Conservation (phyloP, 2,888 invertebrate genomes). For the Drosophila diplacantha region DNA sequence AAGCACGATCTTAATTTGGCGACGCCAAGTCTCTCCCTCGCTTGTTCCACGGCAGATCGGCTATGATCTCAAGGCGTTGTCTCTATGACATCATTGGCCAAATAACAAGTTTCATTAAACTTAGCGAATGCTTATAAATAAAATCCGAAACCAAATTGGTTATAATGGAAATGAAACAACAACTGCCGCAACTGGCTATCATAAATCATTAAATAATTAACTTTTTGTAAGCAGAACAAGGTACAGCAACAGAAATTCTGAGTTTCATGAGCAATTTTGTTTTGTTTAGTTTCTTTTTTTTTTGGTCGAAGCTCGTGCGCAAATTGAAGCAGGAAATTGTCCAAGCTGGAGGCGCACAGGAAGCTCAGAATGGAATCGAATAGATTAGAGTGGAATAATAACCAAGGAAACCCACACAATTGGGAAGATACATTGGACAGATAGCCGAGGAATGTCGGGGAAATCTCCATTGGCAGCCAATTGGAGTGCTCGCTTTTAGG, state of each 20-base stretch:
- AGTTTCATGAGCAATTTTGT: conserved; percentile 20
- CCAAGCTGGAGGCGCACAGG: conserved; percentile 49
- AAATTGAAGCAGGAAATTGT: conserved; percentile 60
- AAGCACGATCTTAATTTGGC: conserved; percentile 54
- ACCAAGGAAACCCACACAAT: conserved; percentile 28
- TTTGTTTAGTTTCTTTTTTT: conserved; percentile 2
- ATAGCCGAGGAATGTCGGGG: conserved; percentile 14
- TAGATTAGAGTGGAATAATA: conserved; percentile 32
- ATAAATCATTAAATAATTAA: conserved; percentile 72
- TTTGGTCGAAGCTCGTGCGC: conserved; percentile 44
- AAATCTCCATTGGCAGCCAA: conserved; percentile 8
- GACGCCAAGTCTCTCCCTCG: conserved; percentile 52
- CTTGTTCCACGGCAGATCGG: conserved; percentile 12
- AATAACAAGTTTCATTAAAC: conserved; percentile 67
- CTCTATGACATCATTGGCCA: conserved; percentile 43
- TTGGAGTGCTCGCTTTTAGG: neutral
- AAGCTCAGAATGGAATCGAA: conserved; percentile 35
- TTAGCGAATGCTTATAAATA: conserved; percentile 68
- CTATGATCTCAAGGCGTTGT: conserved; percentile 39
- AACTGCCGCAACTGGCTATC: conserved; percentile 44
- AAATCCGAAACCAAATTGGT: conserved; percentile 33
- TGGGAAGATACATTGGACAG: conserved; percentile 10
- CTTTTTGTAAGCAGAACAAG: conserved; percentile 49
- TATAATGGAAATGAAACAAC: conserved; percentile 39
- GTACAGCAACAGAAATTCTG: conserved; percentile 25